Conservation (phyloP, 2,888 invertebrate species). For the Molorchus minor region DNA sequence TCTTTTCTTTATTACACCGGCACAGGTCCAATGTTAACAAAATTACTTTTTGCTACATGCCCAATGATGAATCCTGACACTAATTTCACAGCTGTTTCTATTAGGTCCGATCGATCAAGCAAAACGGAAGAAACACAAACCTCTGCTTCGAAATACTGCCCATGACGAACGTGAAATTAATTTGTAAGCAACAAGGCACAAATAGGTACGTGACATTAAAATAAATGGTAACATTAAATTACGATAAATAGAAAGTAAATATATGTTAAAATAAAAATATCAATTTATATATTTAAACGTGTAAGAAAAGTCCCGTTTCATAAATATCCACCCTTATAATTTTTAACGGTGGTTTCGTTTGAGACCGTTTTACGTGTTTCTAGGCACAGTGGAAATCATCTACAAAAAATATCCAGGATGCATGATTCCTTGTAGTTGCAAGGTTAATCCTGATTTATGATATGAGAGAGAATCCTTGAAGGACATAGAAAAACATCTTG, state of each 20-base stretch:
- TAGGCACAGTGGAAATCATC: constrained; percentile 18
- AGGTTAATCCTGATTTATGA: constrained; percentile 58
- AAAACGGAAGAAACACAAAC: neutral
- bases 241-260: too few relatives aligned
- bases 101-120: neutral
- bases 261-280: too few relatives aligned
- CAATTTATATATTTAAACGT: too few relatives aligned
- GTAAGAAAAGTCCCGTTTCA: too few relatives aligned
- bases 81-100: neutral
- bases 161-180: too few relatives aligned
- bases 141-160: too few relatives aligned
- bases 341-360: too few relatives aligned
- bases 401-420: constrained; percentile 28
- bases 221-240: too few relatives aligned
- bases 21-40: neutral
- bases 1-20: neutral
- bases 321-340: too few relatives aligned
- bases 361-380: too few relatives aligned
- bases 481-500: constrained; percentile 54
- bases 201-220: too few relatives aligned
- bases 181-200: too few relatives aligned
- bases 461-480: constrained; percentile 52
- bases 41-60: neutral
- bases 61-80: neutral
- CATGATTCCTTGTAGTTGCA: constrained; percentile 51